phyloP scores from a whole-genome alignment of 2,888 invertebrate genomes.

The Dolichopus griseipennis region DNA sequence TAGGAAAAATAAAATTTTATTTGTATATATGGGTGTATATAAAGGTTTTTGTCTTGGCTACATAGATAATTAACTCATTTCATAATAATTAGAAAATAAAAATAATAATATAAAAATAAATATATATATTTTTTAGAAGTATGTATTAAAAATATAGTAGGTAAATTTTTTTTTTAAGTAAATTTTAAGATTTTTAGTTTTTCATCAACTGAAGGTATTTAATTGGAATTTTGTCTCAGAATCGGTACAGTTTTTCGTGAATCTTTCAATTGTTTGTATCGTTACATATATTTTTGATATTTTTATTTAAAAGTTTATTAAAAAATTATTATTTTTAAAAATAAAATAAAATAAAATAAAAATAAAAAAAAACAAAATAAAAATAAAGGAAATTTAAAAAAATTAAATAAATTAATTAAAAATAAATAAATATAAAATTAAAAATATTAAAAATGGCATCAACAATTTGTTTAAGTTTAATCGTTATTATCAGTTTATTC shows the following conservation, averaged over 20 bases:
- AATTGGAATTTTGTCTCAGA: conserved; percentile 40
- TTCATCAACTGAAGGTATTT: conserved; percentile 31
- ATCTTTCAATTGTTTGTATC: conserved; percentile 37
- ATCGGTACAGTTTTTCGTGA: conserved; percentile 43
- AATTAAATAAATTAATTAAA: conserved; percentile 13
- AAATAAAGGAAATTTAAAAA: conserved; percentile 13
- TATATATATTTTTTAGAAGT: too few species aligned
- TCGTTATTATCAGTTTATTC: conserved; percentile 35
- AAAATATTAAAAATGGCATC: conserved; percentile 15
- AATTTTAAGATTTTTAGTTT: not conserved
- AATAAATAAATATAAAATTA: conserved; percentile 17
- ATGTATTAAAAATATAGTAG: not conserved
- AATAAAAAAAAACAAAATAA: conserved; percentile 11
- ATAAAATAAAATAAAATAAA: conserved; percentile 17
- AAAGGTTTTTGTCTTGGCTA: not conserved
- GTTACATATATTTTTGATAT: conserved; percentile 23
- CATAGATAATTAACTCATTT: not conserved
- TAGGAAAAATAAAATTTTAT: not conserved
- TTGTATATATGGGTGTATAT: not conserved
- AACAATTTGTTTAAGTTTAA: conserved; percentile 34
- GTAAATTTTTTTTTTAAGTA: not conserved
- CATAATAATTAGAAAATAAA: not conserved
- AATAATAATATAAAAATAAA: not conserved
- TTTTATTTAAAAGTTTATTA: too few species aligned
- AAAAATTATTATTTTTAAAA: not conserved